Percentiles rank a stretch among this genome's conserved stretches.
Conservation (phyloP, 2,888 invertebrate species). For the Ophion ellenae region DNA sequence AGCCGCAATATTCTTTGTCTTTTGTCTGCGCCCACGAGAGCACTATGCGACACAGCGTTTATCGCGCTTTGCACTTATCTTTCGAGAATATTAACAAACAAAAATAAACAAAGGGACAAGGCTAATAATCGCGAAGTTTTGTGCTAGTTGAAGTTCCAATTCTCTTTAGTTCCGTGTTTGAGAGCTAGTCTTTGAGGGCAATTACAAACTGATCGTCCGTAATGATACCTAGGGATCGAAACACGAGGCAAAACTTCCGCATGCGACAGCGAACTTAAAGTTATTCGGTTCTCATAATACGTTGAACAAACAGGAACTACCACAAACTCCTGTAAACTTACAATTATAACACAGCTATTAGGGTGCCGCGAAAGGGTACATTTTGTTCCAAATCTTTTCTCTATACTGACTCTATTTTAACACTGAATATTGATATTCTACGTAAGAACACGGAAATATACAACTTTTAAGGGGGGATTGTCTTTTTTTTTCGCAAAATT, state of each 20-base stretch:
- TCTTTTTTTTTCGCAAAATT: too few species aligned
- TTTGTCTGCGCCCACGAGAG: not conserved
- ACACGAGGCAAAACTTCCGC: not conserved
- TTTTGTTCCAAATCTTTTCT: too few species aligned
- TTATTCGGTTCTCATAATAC: not conserved
- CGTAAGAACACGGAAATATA: too few species aligned
- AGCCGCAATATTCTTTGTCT: not conserved
- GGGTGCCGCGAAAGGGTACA: too few species aligned
- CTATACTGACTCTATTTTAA: too few species aligned
- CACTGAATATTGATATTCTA: too few species aligned
- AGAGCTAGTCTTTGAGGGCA: not conserved
- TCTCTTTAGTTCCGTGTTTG: constrained; percentile 6
- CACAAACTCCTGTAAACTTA: too few species aligned
- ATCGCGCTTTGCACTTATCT: not conserved
- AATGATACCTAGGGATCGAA: not conserved
- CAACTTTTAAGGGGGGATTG: too few species aligned
- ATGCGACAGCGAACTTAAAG: not conserved
- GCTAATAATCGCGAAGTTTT: constrained; percentile 22
- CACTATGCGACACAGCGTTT: not conserved
- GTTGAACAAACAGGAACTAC: not conserved
- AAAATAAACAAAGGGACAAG: not conserved
- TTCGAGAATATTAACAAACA: constrained; percentile 2
- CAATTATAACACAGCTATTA: too few species aligned
- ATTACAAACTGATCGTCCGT: constrained; percentile 35
- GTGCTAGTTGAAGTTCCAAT: not conserved